phyloP scores from a whole-genome alignment of 1,140 invertebrate species.

The Philaenus spumarius region DNA sequence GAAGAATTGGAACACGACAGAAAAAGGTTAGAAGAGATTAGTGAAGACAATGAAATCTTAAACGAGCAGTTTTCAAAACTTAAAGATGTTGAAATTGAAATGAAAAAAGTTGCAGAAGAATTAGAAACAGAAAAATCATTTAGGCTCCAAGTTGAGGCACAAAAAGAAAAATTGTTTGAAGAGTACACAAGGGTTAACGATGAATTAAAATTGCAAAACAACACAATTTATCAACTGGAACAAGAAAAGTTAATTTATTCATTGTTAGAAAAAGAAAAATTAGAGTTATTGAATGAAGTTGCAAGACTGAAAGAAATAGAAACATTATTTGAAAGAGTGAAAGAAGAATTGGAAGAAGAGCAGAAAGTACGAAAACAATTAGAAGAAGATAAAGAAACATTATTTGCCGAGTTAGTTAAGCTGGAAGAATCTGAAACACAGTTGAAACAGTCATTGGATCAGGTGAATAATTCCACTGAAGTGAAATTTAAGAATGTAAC shows the following conservation, averaged over 20 bases:
- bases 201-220: not conserved
- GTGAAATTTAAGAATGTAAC: slow-evolving; percentile 6
- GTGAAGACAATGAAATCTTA: not conserved
- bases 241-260: not conserved
- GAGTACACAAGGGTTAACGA: slow-evolving; percentile 9
- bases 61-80: slow-evolving; percentile 14
- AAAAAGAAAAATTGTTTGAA: slow-evolving; percentile 3
- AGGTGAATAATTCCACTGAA: not conserved
- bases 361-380: not conserved
- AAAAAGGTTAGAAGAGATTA: not conserved
- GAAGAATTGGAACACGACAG: slow-evolving; percentile 5
- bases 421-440: slow-evolving; percentile 17
- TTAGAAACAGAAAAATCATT: slow-evolving; percentile 7
- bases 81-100: slow-evolving; percentile 3
- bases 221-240: slow-evolving; percentile 8
- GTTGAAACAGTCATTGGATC: not conserved
- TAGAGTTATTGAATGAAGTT: slow-evolving; percentile 5
- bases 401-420: slow-evolving; percentile 15
- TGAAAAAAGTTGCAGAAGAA: slow-evolving; percentile 1
- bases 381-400: slow-evolving; percentile 8
- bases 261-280: slow-evolving; percentile 16
- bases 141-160: not conserved
- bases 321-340: slow-evolving; percentile 9
- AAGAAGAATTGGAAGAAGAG: slow-evolving; percentile 1
- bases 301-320: slow-evolving; percentile 6